Conservation (phyloP, 2,888 invertebrate genomes). For the Chaetogeoica ovagalla region DNA sequence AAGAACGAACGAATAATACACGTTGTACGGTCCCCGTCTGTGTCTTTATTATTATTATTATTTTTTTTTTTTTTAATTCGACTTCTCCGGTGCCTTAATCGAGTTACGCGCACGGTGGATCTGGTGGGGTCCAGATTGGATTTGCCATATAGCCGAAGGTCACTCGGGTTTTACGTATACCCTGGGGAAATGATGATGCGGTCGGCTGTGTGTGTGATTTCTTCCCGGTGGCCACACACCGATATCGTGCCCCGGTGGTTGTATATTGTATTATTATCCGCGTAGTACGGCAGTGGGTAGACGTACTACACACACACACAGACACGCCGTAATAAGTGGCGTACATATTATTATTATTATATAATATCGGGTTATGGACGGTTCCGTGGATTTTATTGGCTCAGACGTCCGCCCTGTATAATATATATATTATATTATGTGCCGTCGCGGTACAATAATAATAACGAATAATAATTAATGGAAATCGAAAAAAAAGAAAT, state of each 20-base stretch:
- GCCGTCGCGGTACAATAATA: not conserved
- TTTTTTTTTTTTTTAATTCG: conserved; percentile 39
- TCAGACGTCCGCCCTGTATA: not conserved
- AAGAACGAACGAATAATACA: not conserved
- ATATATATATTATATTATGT: too few relatives aligned
- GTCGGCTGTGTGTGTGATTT: conserved; percentile 41
- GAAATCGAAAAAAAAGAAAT: too few relatives aligned
- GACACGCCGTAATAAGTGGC: conserved; percentile 35
- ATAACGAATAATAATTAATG: too few relatives aligned
- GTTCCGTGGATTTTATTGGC: conserved; percentile 44
- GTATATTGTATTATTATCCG: not conserved
- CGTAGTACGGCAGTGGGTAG: too few relatives aligned
- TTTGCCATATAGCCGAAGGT: conserved; percentile 51
- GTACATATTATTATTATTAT: too few relatives aligned
- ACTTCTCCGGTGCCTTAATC: conserved; percentile 41
- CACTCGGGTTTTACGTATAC: conserved; percentile 35
- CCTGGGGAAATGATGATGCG: conserved; percentile 49
- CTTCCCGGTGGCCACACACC: conserved; percentile 32
- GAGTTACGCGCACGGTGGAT: conserved; percentile 32
- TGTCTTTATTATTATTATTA: not conserved
- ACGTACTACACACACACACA: too few relatives aligned
- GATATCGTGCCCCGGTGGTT: too few relatives aligned
- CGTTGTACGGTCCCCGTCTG: too few relatives aligned
- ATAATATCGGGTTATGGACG: conserved; percentile 46
- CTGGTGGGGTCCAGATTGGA: conserved; percentile 41